Evolutionary conservation across 35 echinoderm and acorn worm genomes (phyloP), one percentile per base, ranked within the genome.

Genomic region (Ptychodera flava): DNA sequence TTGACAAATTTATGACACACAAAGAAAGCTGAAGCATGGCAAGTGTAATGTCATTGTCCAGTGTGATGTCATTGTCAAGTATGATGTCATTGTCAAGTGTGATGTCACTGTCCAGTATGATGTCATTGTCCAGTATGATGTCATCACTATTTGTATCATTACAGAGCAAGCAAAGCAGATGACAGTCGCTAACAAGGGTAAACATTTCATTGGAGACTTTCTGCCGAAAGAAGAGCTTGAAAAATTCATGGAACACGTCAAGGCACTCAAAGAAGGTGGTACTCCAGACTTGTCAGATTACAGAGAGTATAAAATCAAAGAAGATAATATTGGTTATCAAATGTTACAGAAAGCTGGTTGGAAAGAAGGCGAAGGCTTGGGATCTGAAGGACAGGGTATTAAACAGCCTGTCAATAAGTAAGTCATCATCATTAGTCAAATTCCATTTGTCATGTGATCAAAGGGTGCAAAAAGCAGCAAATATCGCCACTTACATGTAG

Each of bases 241-340:
- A 32, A 97, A 92, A 85, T 97, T 97, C 80, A 83, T 97, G 92
- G 95, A 97, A 80, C 94, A 92, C 30, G 77, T 97, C 30, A 82
- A 93, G 29, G 95, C 95, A 1, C 80, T 97, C 35, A 88, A 89
- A 84, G 95, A 97, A 85, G 95, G 95, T 12, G 78, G 95, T 16
- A 94, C 92, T 31, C 95, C 95, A 75, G 95, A 97, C 78, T 97
- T 89, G 78, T 97, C 95, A 2, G 95, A 97, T 37, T 97, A 97
- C 90, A 93, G 93, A 81, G 88, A 97, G 35, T 97, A 94, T 78
- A 97, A 97, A 83, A 35, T 97, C 16, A 89, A 97, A 64, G 92
- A 92, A 34, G 95, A 97, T 78, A 97, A 97, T 38, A 97, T 97
- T 75, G 95, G 95, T 92, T 97, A 87, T 85, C 95, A 97, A 79